Base-by-base conservation (phyloP, 2,113 vertebrate species). In the Odontophorus gujanensis region DNA sequence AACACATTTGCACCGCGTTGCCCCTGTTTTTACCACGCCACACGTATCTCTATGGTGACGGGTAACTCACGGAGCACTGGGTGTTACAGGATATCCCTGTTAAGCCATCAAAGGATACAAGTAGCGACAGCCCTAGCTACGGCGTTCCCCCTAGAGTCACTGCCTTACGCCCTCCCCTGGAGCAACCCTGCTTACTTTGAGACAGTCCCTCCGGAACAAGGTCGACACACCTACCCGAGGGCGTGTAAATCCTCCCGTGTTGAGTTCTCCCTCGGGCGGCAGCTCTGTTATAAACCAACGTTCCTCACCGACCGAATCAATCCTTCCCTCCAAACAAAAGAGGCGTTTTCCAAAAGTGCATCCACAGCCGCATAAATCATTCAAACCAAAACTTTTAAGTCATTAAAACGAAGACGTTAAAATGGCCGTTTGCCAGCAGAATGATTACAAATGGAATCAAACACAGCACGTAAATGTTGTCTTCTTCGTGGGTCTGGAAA, bases 141-240 rank as follows among this genome's bases (percentile, higher is more conserved):
- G 36, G 50, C 65, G 26, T 0, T 69, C 28, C 5, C 66, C 24
- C 40, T 78, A 79, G 74, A 43, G 75, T 32, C n/a, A 62, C 16
- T 19, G 62, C 22, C 78, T 42, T 26, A 47, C 28, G 51, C n/a
- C 71, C 13, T 71, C 79, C 50, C 75, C 36, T 42, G 43, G 38
- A 72, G 22, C 66, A 40, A 30, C 19, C 38, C 57, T 47, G 8
- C 57, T 69, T 74, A 51, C 61, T 40, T 69, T n/a, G 8, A 66
- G n/a, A 62, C 62, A 9, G 4, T 25, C n/a, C 51, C 62, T 76
- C 36, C 76, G 75, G 21, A 80, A 42, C 5, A 48, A 80, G 53
- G 42, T 14, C 58, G 58, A 58, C 19, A 34, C 11, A 26, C 0
- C 2, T 20, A 65, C 55, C 18, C 0, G 1, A 7, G 34, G 81